phyloP scores from a whole-genome alignment of 1,140 invertebrate species.

The Macrostomum lignano region DNA sequence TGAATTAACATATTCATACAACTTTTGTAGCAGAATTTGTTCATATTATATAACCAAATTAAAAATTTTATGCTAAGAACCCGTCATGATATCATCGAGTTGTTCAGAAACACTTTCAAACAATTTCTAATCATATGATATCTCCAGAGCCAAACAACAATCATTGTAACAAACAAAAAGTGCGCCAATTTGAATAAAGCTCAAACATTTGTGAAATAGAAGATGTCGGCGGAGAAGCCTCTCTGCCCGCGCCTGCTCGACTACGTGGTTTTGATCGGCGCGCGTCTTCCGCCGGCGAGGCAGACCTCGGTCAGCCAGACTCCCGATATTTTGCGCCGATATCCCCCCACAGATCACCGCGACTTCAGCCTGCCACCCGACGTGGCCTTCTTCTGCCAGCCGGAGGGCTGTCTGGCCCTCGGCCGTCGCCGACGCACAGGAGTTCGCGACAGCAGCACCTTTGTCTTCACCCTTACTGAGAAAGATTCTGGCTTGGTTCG shows the following conservation, averaged over 20 bases:
- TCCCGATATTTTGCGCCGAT: slow-evolving; percentile 20
- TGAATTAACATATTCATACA: no score
- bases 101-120: no score
- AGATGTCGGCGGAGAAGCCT: slow-evolving; percentile 27
- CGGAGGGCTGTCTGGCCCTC: slow-evolving; percentile 73
- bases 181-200: no score
- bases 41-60: no score
- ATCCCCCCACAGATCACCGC: slow-evolving; percentile 70
- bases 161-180: no score
- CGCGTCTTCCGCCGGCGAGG: slow-evolving; percentile 35
- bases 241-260: slow-evolving; percentile 42
- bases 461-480: slow-evolving; percentile 90
- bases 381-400: slow-evolving; percentile 97
- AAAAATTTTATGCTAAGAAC: no score
- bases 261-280: slow-evolving; percentile 81
- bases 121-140: no score
- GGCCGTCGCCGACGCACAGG: slow-evolving; percentile 36
- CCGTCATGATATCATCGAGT: no score
- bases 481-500: slow-evolving; percentile 67
- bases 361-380: slow-evolving; percentile 85
- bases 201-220: no score
- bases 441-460: slow-evolving; percentile 35
- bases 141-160: no score
- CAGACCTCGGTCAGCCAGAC: background rate
- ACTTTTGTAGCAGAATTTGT: no score